These are phyloP conservation scores for Apoda limacodes DNA, from an alignment of 2,888 invertebrate species.

Conservation along the genomic window DNA sequence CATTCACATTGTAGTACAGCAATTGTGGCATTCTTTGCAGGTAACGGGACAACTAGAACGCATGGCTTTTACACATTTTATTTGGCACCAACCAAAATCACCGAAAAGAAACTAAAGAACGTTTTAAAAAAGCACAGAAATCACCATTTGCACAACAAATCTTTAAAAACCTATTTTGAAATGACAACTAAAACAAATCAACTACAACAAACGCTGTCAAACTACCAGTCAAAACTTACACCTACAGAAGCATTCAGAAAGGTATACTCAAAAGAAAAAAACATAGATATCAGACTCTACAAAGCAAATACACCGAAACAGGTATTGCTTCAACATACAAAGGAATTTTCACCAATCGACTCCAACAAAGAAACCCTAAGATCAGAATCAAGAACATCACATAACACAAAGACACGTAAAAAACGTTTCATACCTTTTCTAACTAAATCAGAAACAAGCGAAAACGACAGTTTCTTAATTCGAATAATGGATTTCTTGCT, in stretches of 20 bases:
- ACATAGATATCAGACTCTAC: constrained; percentile 1
- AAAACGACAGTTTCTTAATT: constrained; percentile 33
- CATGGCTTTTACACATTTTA: constrained; percentile 30
- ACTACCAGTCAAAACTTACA: neutral
- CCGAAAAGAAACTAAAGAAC: constrained; percentile 13
- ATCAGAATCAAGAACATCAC: neutral
- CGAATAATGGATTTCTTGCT: constrained; percentile 36
- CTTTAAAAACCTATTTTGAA: neutral
- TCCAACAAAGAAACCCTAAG: constrained; percentile 2
- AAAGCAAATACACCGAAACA: constrained; percentile 5
- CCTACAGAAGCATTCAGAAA: neutral
- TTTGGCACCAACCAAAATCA: constrained; percentile 17
- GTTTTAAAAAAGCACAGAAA: constrained; percentile 2
- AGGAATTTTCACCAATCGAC: no score
- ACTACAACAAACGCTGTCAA: neutral
- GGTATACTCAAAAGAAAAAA: no score
- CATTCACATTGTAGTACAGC: no score
- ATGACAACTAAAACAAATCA: neutral
- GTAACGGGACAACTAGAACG: constrained; percentile 26
- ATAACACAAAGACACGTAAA: constrained; percentile 1
- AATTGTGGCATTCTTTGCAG: no score
- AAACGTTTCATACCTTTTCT: constrained; percentile 35
- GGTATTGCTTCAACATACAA: no score
- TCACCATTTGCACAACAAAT: neutral
- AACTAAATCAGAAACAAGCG: constrained; percentile 22